Base-by-base conservation (phyloP, 1,140 invertebrate genomes). In the Leptinotarsa lineolata region DNA sequence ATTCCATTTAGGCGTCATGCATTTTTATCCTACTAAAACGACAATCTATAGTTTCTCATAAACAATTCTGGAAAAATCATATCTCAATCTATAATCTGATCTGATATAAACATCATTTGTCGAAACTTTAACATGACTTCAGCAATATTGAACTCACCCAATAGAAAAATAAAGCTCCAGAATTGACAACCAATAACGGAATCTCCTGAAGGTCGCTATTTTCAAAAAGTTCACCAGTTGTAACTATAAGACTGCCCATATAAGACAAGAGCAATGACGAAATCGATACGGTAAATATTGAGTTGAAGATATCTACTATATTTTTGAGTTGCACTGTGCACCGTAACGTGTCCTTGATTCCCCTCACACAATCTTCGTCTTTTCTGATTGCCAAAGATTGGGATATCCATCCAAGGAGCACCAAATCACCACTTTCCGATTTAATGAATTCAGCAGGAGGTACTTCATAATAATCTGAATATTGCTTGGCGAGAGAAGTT, bases 371-470 rank as follows among this genome's bases (percentile, higher is more conserved):
- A 0, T 39, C 20, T 45, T 44, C 18, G 18, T 63, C 15, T 44
- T 15, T 71, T 15, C 24, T 71, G 18, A 13, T 4, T n/a, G 18
- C 15, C 3, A 71, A 46, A 13, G 69, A 15, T 39, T 58, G 21
- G 0, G 69, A 63, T 4, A 71, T 71, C 69, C 69, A 71, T 5
- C 69, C 69, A 44, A 63, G 16, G 11, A 71, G 44, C 5, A 71
- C 21, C 18, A 63, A 71, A 46, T 71, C 69, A 63, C 59, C 69
- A 20, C 39, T 63, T 63, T 63, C 58, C 12, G 59, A 61, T 46
- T 71, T 61, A 21, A 60, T 21, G 1, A 71, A 44, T n/a, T 71
- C 69, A 44, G 69, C 69, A 44, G 69, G 59, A 15, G 60, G 69
- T 16, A 61, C 58, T 0, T 22, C 60, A 46, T 71, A 71, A 45